These are phyloP conservation scores for Diadegma fenestrale DNA, from an alignment of 2,888 invertebrate genomes.

Conservation along the genomic window DNA sequence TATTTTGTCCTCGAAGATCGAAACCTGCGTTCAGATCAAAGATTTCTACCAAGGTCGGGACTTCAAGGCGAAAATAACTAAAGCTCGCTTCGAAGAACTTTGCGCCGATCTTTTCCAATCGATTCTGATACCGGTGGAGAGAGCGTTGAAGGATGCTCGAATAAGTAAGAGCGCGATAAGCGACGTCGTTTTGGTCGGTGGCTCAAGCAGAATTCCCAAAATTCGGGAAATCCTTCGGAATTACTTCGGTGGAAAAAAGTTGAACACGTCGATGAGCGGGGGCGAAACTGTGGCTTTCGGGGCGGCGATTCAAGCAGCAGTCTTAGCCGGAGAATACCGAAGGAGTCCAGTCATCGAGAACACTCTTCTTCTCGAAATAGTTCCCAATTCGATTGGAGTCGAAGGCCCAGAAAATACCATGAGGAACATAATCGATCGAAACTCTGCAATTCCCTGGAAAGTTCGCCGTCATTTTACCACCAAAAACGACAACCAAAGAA, in stretches of 20 bases:
- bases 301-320: constrained; percentile 98
- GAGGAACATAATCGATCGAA: constrained; percentile 98
- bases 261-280: constrained; percentile 98
- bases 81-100: constrained; percentile 98
- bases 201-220: constrained; percentile 99
- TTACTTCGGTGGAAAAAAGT: constrained; percentile 98
- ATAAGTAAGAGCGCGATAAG: constrained; percentile 96
- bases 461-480: constrained; percentile 99
- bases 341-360: constrained; percentile 96
- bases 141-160: constrained; percentile 97
- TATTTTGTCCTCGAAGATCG: constrained; percentile 93
- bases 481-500: constrained; percentile 98
- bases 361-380: constrained; percentile 95
- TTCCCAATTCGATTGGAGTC: constrained; percentile 95
- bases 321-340: constrained; percentile 92
- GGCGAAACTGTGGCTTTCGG: constrained; percentile 99
- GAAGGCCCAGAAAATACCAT: constrained; percentile 97
- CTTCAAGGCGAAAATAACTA: constrained; percentile 98
- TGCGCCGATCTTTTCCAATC: constrained; percentile 98
- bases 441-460: constrained; percentile 98
- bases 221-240: constrained; percentile 98
- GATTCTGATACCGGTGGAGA: constrained; percentile 98
- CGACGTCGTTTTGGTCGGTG: constrained; percentile 97
- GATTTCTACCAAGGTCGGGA: constrained; percentile 97
- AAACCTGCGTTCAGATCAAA: constrained; percentile 97